Evolutionary conservation across 2,113 vertebrate genomes (phyloP).

Genomic region (Heptranchias perlo): DNA sequence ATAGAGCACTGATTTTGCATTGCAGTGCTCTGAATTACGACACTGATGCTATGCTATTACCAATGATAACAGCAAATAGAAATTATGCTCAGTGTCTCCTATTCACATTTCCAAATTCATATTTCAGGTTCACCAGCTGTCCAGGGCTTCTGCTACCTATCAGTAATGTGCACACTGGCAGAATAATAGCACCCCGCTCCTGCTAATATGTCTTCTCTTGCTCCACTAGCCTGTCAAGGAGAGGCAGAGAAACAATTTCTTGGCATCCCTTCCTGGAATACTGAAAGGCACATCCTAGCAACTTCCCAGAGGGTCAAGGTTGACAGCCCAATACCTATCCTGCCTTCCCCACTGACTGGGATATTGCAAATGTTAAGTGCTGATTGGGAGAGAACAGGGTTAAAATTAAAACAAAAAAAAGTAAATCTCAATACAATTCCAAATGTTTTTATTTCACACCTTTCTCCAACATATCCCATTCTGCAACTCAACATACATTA

Average conservation of each 20-base stretch:
- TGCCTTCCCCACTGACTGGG: background rate
- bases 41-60: background rate
- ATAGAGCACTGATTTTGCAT: background rate
- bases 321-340: background rate
- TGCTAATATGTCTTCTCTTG: background rate
- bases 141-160: background rate
- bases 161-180: background rate
- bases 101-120: background rate
- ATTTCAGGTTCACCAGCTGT: background rate
- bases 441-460: background rate
- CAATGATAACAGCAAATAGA: background rate
- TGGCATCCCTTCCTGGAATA: background rate
- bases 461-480: background rate
- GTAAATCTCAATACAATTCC: background rate
- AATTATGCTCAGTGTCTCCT: background rate
- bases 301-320: background rate
- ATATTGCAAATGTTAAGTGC: background rate
- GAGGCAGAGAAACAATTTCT: background rate
- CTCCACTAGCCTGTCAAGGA: background rate
- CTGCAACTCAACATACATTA: too few species aligned
- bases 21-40: background rate
- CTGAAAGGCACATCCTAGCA: background rate
- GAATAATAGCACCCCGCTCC: background rate
- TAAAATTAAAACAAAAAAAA: background rate
- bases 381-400: background rate